Conservation (phyloP, 2,113 vertebrate genomes). For the Ptilorrhoa leucosticta region DNA sequence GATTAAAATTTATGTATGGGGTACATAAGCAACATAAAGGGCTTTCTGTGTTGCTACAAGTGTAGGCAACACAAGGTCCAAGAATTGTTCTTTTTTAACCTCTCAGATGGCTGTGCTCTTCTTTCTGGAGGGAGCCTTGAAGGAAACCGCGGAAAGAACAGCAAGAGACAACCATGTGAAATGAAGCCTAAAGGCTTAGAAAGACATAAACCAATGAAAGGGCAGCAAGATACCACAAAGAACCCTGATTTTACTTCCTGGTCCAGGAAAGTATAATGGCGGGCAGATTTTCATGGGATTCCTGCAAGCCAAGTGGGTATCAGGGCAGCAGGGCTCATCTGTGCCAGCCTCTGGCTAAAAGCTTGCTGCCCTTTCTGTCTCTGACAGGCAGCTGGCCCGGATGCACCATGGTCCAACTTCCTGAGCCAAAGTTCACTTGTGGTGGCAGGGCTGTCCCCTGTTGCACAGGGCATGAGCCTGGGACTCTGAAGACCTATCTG, state of each 20-base stretch:
- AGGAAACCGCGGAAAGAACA: not conserved
- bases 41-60: not conserved
- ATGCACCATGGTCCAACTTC: fast-evolving
- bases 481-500: not conserved
- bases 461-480: fast-evolving
- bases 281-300: not conserved
- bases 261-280: not conserved
- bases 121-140: not conserved
- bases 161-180: not conserved
- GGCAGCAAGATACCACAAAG: not conserved
- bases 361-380: not conserved
- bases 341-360: not conserved
- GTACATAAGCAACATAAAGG: not conserved
- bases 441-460: not conserved
- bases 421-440: not conserved
- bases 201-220: not conserved
- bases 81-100: not conserved
- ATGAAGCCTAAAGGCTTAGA: not conserved
- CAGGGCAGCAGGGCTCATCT: not conserved
- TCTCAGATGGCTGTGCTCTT: not conserved
- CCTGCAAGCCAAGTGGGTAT: fast-evolving
- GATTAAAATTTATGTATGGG: not conserved
- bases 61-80: not conserved
- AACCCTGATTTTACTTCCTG: not conserved
- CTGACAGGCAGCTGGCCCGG: not conserved